These are phyloP conservation scores for Gymnocheta viridis DNA, from an alignment of 2,888 invertebrate genomes.

Conservation along the genomic window DNA sequence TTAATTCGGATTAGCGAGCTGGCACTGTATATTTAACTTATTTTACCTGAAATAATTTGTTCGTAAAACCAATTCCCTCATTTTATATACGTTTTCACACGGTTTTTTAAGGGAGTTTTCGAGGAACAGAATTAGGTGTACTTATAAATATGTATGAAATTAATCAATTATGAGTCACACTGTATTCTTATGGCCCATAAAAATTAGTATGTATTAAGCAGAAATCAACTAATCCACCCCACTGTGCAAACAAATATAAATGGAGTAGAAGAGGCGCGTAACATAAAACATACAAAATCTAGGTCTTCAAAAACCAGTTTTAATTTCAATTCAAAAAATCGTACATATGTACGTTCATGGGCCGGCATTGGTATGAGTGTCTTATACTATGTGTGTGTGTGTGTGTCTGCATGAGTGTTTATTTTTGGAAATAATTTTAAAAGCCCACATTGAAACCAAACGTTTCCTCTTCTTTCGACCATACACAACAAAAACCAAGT, in stretches of 20 bases:
- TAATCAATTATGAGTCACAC: no score
- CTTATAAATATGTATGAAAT: no score
- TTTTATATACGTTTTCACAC: no score
- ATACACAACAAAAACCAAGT: not conserved
- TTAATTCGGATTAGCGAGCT: no score
- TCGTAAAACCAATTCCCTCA: no score
- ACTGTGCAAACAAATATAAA: slow-evolving; percentile 53
- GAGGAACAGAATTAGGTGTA: no score
- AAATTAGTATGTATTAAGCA: no score
- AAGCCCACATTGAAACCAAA: not conserved
- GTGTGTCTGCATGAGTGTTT: slow-evolving; percentile 11
- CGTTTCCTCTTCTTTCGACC: slow-evolving; percentile 57
- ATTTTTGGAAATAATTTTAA: slow-evolving; percentile 38
- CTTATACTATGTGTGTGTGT: not conserved
- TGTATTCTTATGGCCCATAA: no score
- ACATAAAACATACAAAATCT: slow-evolving; percentile 60
- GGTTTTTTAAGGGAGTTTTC: no score
- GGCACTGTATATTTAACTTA: no score
- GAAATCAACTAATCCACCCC: slow-evolving; percentile 35
- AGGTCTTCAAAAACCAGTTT: slow-evolving; percentile 67
- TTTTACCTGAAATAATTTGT: no score
- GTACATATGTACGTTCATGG: not conserved
- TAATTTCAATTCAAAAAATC: slow-evolving; percentile 44
- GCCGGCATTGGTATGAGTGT: not conserved
- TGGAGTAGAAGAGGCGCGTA: slow-evolving; percentile 69